Base-by-base conservation (phyloP, 2,888 invertebrate genomes). In the Amiota communis region DNA sequence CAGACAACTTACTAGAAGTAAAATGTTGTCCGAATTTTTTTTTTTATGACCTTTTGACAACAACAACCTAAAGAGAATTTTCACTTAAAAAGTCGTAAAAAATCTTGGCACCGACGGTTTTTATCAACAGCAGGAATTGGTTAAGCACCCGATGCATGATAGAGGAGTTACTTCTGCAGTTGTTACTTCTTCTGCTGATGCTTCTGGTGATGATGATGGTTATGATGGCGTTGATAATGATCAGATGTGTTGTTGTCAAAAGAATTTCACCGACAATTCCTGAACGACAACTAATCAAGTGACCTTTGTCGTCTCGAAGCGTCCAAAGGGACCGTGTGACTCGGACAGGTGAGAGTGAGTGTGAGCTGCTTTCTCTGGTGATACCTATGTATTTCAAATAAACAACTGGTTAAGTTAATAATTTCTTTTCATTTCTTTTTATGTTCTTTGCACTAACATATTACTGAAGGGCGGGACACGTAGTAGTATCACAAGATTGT, bases 51-150 rank as follows among this genome's bases (percentile, higher is more conserved):
- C 6, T 36, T 36, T 36, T 36, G 6, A 36, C 86, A 36, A 36
- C 3, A 36, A 36, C 36, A 36, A 36, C 36, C 80, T 84, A 84
- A 82, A 77, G 79, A 75, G 77, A 80, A 80, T 83, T 84, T 83
- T 79, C 81, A 83, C 83, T 83, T 83, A 83, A 86, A 86, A 83
- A 85, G 83, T 72, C 84, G 84, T 83, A 85, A 83, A 72, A 84
- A 77, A 71, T 70, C 17, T 15, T 59, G 59, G 71, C 76, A 70
- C 69, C 75, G 76, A 76, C 77, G 75, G 73, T 76, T 77, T 79
- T 80, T 80, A 79, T 82, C 83, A 76, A 72, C 76, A 75, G 70
- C 76, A 77, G 78, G 71, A 77, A 74, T 79, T 75, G 73, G 47
- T 65, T 36, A 36, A 12, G 59, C 59, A 59, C 59, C 59, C 59